A percentile compares a stretch with the other conserved stretches of the same genome.
Evolutionary conservation across 2,113 vertebrate genomes (phyloP).

Genomic region (Limnothrissa miodon): DNA sequence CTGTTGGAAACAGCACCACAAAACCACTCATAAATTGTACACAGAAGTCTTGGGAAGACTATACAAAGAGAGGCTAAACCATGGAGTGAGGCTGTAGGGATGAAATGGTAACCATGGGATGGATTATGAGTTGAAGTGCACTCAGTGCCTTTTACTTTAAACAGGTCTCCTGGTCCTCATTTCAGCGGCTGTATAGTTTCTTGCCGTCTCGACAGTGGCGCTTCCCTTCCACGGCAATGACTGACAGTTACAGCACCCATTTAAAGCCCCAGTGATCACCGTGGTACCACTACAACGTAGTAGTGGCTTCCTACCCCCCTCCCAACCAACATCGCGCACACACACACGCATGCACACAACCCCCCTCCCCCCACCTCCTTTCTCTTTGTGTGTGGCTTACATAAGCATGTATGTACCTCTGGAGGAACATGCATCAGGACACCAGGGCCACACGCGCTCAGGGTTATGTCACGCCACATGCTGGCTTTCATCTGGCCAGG

Average conservation of each 20-base stretch:
- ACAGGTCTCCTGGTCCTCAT: neutral
- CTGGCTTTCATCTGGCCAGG: constrained; percentile 27
- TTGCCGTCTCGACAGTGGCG: neutral
- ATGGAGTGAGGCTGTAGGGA: neutral
- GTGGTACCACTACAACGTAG: neutral
- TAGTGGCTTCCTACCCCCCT: neutral
- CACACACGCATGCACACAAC: constrained; percentile 17
- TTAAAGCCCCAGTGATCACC: neutral
- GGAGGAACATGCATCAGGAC: constrained; percentile 32
- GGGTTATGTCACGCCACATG: constrained; percentile 31
- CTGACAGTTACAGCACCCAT: constrained; percentile 4
- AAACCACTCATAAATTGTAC: neutral
- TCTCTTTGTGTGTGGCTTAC: neutral
- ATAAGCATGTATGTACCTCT: constrained; percentile 14
- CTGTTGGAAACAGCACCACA: neutral
- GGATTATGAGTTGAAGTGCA: constrained; percentile 14
- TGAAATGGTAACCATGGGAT: neutral
- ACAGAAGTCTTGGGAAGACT: constrained; percentile 7
- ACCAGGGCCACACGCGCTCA: constrained; percentile 26
- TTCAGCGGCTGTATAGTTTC: neutral
- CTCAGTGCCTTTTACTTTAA: neutral
- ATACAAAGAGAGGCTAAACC: neutral
- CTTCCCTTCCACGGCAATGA: neutral
- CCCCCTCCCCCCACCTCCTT: neutral
- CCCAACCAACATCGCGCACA: neutral